Base-by-base conservation (phyloP, 1,140 invertebrate genomes). In the Stenopsyche tienmushanensis region DNA sequence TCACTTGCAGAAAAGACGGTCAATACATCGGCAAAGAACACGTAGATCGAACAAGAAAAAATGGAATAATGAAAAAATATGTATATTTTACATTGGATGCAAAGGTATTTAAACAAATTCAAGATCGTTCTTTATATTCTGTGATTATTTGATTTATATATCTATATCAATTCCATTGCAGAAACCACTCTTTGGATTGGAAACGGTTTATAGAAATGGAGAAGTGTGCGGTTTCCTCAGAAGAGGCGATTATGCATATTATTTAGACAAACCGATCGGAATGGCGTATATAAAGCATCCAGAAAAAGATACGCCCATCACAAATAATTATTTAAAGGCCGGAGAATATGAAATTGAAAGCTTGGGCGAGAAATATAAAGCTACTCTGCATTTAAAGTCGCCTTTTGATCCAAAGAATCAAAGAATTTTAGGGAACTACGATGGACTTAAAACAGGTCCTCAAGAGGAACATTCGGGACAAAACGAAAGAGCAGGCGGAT, bases 341-440 rank as follows among this genome's bases (percentile, higher is more conserved):
- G 92, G 90, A 1, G 76, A 85, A 20, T 95, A 93, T 73, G 83
- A 91, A 72, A 84, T 96, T 9, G 92, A 94, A 80, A 83, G 89
- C 23, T 85, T 91, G 82, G 90, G 92, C 9, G 83, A 84, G 64
- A 84, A 80, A 66, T 85, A 90, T 75, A 82, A 84, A 24, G 91
- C 91, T 0, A 82, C 82, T 9, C 75, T 89, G 21, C 86, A 92
- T 75, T 68, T 88, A 17, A 85, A 83, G 71, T 89, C 88, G 69
- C 91, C 91, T 3, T 94, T 94, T 72, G 92, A 95, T 80, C 88
- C 90, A 0, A 83, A 83, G 64, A 76, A 77, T 1, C 76, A 76
- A 63, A 73, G 80, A 59, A 70, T 82, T 24, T 64, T 80, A 17
- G 80, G 80, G 3, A 77, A 78, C 55, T 81, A 81, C 69, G 78